These are phyloP conservation scores for Pseudopleuronectes americanus DNA, from an alignment of 2,797 vertebrate species.

Conservation along the genomic window DNA sequence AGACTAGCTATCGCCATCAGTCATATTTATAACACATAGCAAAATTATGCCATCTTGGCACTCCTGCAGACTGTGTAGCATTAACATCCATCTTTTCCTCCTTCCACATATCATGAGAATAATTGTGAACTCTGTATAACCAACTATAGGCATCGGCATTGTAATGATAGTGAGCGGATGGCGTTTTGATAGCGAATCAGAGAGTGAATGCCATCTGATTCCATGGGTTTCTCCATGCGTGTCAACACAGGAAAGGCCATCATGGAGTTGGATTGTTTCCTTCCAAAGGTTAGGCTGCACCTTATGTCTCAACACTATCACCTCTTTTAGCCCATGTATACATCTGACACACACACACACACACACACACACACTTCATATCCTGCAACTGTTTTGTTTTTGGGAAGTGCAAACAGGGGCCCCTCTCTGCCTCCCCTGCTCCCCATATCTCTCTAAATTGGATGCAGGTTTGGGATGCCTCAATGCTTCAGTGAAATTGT, in stretches of 20 bases:
- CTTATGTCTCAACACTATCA: constrained; percentile 65
- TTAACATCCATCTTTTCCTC: constrained; percentile 63
- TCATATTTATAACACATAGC: constrained; percentile 74
- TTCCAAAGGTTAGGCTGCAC: constrained; percentile 80
- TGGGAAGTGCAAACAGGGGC: constrained; percentile 50
- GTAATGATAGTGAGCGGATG: constrained; percentile 63
- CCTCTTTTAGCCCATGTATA: constrained; percentile 51
- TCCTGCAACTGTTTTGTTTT: constrained; percentile 76
- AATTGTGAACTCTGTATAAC: constrained; percentile 68
- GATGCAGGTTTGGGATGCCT: constrained; percentile 81
- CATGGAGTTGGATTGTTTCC: constrained; percentile 78
- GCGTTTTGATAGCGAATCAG: constrained; percentile 75
- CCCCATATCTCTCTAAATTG: constrained; percentile 75
- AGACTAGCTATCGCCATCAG: constrained; percentile 75
- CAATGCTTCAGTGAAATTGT: constrained; percentile 79
- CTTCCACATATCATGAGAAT: constrained; percentile 57
- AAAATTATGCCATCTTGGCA: constrained; percentile 64
- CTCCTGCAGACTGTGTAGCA: constrained; percentile 52
- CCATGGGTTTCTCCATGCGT: constrained; percentile 80
- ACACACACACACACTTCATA: constrained; percentile 43
- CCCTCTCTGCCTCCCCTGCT: constrained; percentile 41
- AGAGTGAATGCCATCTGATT: constrained; percentile 84
- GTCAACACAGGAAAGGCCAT: constrained; percentile 83
- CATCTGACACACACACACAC: constrained; percentile 33
- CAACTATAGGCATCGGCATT: constrained; percentile 43